Evolutionary conservation across 2,797 vertebrate genomes (phyloP), one percentile per base, ranked within the genome.

Genomic region (Dallia pectoralis): DNA sequence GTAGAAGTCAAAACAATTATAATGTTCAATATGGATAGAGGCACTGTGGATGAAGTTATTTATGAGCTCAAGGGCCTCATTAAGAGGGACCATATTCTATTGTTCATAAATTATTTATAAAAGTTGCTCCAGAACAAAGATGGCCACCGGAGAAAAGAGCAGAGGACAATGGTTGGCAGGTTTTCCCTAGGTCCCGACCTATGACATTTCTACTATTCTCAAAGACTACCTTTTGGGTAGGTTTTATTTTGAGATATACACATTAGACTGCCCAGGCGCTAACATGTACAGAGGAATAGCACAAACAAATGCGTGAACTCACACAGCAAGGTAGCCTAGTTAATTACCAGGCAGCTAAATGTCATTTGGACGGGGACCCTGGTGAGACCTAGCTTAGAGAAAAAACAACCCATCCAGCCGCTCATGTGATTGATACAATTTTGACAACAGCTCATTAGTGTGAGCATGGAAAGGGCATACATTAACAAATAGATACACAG

Each of bases 341-440:
- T 82, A 78, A 82, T 78, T 77, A 82, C 73, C 25, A 71, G 59
- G 72, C 70, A 77, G 77, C 70, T 78, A 84, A 79, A 77, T 82
- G 81, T 74, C 74, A 82, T 67, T 74, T 65, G 72, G 51, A 49
- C 70, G 70, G 29, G 51, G 53, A 61, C 75, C 73, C 62, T 48
- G 27, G 44, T 59, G 62, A 71, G 65, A 19, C 64, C 29, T 19
- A 30, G 63, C 51, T 33, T 44, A 69, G n/a, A 72, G 19, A 66
- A 72, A n/a, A 47, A 75, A 67, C 67, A 67, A 75, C 69, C 32
- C 27, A 25, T n/a, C 29, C 19, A 19, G 53, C 8, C 22, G 25
- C 11, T 59, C 53, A 59, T 59, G 53, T 59, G 7, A 59, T 59
- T 59, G 53, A 59, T 22, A 59, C 53, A n/a, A 59, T 40, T 33